Base-by-base conservation (phyloP, 2,888 invertebrate genomes). In the Caenorhabditis japonica region DNA sequence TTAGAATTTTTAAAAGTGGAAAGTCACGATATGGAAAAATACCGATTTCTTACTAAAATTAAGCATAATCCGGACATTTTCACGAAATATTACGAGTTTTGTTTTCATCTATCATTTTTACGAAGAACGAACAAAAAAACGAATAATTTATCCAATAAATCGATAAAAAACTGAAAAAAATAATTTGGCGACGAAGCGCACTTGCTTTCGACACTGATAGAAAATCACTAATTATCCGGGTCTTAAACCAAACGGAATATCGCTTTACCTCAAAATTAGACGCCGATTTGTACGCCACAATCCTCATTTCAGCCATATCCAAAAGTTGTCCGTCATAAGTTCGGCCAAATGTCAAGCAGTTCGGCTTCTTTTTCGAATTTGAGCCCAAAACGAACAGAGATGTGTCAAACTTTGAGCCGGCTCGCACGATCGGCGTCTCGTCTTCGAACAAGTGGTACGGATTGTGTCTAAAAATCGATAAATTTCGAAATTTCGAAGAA, bases 241-340 rank as follows among this genome's bases (percentile, higher is more conserved):
- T n/a, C n/a, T n/a, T 47, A 10, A 7, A 47, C 30, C 3, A 2
- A 17, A 12, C 2, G 7, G 2, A 30, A 44, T 21, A 27, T 13
- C 52, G 7, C 15, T 56, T 38, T 47, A 84, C 85, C 13, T 84
- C 80, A 51, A 86, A 87, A n/a, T 80, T 75, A 5, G 58, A 68
- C 10, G 83, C 56, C 0, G 93, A 91, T 87, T 92, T 92, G 88
- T 92, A 96, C 59, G 92, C 91, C 58, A 94, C 93, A 21, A 97
- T 91, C 12, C 95, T 94, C 61, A 99, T 91, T 89, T 99, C 99
- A 64, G 94, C 91, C 95, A 99, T 96, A 88, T 99, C 99, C 62
- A 99, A 89, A 30, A 99, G 90, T 64, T 93, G 92, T 85, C 93
- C 92, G 88, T 99, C 94, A 89, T 92, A 97, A 87, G 93, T 92